Base-by-base conservation (phyloP, 2,888 invertebrate genomes). In the Galeopsomyia nigrocyanea region DNA sequence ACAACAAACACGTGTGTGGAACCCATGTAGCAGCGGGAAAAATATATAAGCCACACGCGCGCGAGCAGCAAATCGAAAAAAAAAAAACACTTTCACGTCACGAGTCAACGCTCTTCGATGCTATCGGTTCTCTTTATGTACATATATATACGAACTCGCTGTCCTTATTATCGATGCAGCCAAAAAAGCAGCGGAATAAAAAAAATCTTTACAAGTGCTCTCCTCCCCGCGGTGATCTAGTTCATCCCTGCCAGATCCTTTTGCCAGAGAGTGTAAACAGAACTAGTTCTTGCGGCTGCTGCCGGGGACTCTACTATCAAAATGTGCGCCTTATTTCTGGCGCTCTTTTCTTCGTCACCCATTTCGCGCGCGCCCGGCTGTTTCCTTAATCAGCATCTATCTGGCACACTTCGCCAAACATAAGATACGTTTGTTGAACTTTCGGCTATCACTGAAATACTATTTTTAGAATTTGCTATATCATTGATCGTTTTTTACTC, bases 371-470 rank as follows among this genome's bases (percentile, higher is more conserved):
- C 21, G 16, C 26, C 39, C 46, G 13, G 62, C 68, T 69, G 63
- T 57, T 63, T 68, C n/a, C 62, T 57, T 63, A 63, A 69, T 69
- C 57, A 63, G 10, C 19, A 19, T 39, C 13, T 39, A 39, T 39
- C 49, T 69, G 57, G 7, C 63, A 69, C 47, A 68, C 56, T 62
- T 68, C 50, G 39, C 39, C n/a, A n/a, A n/a, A n/a, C n/a, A n/a
- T n/a, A n/a, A n/a, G n/a, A n/a, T 46, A n/a, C 22, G 51, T 26
- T 53, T 10, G 7, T 47, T n/a, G 17, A 53, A 51, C 31, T 47
- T 5, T 68, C 39, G 22, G 14, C 17, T 17, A 39, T 39, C 39
- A 1, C 39, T 39, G 39, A 10, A n/a, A 39, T 39, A 10, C 39
- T 39, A 39, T 39, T 39, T 39, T 39, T 39, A 39, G 39, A 39